A percentile compares a stretch with the other conserved stretches of the same genome.
Evolutionary conservation across 1,140 invertebrate genomes (phyloP).

Genomic region (Drosophila burlai): DNA sequence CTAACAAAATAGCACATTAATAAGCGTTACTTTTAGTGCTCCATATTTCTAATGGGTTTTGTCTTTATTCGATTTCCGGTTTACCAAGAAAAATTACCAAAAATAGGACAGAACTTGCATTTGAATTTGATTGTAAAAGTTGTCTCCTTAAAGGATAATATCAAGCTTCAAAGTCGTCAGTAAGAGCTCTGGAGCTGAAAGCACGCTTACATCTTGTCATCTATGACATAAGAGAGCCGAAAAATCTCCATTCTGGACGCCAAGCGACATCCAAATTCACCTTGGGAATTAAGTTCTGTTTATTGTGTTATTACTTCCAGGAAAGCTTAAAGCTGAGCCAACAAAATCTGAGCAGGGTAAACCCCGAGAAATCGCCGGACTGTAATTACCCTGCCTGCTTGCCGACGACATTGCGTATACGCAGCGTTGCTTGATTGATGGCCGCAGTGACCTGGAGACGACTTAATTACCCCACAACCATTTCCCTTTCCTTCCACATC

Average conservation of each 20-base stretch:
- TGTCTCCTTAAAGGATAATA: background rate
- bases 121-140: background rate
- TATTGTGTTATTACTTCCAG: background rate
- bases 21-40: background rate
- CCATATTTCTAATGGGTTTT: background rate
- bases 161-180: background rate
- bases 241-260: background rate
- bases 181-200: too few species aligned
- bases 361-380: conserved; percentile 8
- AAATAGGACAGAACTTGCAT: background rate
- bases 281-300: conserved; percentile 5
- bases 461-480: conserved; percentile 55
- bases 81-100: background rate
- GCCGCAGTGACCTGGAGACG: conserved; percentile 37
- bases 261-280: background rate
- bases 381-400: conserved; percentile 26
- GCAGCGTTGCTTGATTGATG: conserved; percentile 68
- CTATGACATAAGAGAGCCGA: background rate
- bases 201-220: too few species aligned
- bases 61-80: background rate
- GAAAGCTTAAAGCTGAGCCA: background rate
- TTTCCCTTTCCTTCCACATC: background rate
- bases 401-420: conserved; percentile 31
- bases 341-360: conserved; percentile 22
- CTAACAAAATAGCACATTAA: background rate